Percentiles rank a stretch among this genome's conserved stretches.
These are phyloP conservation scores for Xiphydria camelus DNA, from an alignment of 2,888 invertebrate genomes.

Conservation along the genomic window DNA sequence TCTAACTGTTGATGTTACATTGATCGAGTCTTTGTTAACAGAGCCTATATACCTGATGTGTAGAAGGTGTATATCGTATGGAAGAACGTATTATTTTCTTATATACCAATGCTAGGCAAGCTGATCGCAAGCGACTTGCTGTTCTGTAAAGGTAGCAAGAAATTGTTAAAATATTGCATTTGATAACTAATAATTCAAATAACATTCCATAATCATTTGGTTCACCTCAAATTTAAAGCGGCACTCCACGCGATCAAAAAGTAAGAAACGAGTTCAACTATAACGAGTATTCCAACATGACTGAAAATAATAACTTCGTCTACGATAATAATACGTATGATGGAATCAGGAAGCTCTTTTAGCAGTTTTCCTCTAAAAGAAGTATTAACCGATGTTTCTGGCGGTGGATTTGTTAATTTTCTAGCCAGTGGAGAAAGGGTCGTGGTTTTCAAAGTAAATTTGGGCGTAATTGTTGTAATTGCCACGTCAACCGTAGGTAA, in stretches of 20 bases:
- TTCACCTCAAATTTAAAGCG: slow-evolving; percentile 39
- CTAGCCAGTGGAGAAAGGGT: background rate
- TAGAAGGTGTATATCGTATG: slow-evolving; percentile 33
- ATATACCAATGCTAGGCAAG: slow-evolving; percentile 47
- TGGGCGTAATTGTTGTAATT: too few relatives aligned
- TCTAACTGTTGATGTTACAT: too few relatives aligned
- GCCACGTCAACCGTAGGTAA: too few relatives aligned
- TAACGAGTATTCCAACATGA: slow-evolving; percentile 27
- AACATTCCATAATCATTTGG: background rate
- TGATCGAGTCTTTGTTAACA: too few relatives aligned
- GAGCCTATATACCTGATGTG: slow-evolving; percentile 39
- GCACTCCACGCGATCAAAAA: slow-evolving; percentile 39
- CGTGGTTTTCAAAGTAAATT: background rate
- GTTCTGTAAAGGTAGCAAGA: slow-evolving; percentile 35
- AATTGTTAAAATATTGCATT: slow-evolving; percentile 7
- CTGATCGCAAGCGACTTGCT: slow-evolving; percentile 45
- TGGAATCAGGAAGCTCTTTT: slow-evolving; percentile 14
- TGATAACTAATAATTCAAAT: slow-evolving; percentile 2
- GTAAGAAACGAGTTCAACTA: slow-evolving; percentile 32
- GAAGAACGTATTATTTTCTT: slow-evolving; percentile 45
- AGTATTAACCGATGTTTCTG: background rate
- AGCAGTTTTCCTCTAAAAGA: slow-evolving; percentile 5
- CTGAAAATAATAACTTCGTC: slow-evolving; percentile 35
- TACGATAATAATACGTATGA: slow-evolving; percentile 23
- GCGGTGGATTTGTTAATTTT: slow-evolving; percentile 1